phyloP scores from a whole-genome alignment of 2,888 invertebrate species.

The Agrilus biguttatus region DNA sequence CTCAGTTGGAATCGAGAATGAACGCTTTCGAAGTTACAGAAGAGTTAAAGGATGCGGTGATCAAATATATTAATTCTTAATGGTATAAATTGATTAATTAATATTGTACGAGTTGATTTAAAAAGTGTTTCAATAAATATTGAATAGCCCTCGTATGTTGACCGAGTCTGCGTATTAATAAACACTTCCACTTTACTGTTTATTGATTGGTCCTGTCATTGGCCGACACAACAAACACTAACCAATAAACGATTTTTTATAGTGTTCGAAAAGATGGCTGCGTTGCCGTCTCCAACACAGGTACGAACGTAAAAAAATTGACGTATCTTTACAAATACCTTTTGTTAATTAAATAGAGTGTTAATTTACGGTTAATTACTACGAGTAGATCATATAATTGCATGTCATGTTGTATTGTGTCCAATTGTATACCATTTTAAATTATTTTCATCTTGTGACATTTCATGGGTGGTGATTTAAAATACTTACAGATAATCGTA shows the following conservation, averaged over 20 bases:
- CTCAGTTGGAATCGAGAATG: no score
- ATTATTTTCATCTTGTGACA: slow-evolving; percentile 3
- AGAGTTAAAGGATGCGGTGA: slow-evolving; percentile 9
- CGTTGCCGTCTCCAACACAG: slow-evolving; percentile 75
- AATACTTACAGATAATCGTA: not conserved
- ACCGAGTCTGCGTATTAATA: slow-evolving; percentile 1
- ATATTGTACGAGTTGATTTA: not conserved
- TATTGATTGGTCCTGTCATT: slow-evolving; percentile 25
- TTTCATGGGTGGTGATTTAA: slow-evolving; percentile 8
- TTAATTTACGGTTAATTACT: no score
- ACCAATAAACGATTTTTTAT: slow-evolving; percentile 20
- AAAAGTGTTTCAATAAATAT: not conserved
- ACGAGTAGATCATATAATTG: no score
- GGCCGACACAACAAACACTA: slow-evolving; percentile 15
- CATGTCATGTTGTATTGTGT: no score
- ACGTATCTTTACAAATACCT: slow-evolving; percentile 14
- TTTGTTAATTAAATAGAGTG: not conserved
- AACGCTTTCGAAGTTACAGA: slow-evolving; percentile 10
- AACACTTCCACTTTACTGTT: slow-evolving; percentile 5
- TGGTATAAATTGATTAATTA: not conserved
- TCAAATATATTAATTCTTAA: slow-evolving; percentile 7
- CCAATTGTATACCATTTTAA: not conserved
- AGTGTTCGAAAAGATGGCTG: slow-evolving; percentile 58
- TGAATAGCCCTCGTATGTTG: not conserved
- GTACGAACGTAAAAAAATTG: slow-evolving; percentile 36